Evolutionary conservation across 2,797 vertebrate species (phyloP).

Genomic region (Spatula clypeata): DNA sequence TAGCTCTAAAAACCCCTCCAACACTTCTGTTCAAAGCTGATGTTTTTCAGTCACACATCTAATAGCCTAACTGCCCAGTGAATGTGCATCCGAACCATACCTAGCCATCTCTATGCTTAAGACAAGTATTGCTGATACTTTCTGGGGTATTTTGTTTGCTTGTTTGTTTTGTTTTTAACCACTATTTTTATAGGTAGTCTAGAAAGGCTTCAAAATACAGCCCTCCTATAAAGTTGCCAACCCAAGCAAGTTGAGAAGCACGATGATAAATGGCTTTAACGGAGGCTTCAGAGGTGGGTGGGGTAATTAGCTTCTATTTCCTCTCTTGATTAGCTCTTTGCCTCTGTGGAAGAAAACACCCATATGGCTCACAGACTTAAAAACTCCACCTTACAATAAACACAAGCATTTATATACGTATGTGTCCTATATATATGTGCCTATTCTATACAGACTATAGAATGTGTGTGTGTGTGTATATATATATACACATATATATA

Average conservation of each 20-base stretch:
- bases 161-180: not conserved
- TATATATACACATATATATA: no score
- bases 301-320: slow-evolving; percentile 37
- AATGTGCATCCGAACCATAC: fast-evolving
- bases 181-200: not conserved
- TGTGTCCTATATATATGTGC: not conserved
- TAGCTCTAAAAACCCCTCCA: not conserved
- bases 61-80: not conserved
- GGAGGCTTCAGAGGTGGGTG: not conserved
- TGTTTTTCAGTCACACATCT: not conserved
- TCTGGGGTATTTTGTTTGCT: no score
- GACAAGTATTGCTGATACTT: not conserved
- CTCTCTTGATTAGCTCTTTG: slow-evolving; percentile 48
- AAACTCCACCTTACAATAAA: not conserved
- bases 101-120: not conserved
- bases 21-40: not conserved
- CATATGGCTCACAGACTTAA: not conserved
- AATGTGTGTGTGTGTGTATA: not conserved
- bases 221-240: not conserved
- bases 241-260: not conserved
- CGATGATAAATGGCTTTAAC: slow-evolving; percentile 34
- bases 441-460: not conserved
- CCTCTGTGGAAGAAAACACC: slow-evolving; percentile 16
- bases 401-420: not conserved
- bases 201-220: not conserved